Conservation (phyloP, 2,797 vertebrate genomes). For the Pangasius macronema region DNA sequence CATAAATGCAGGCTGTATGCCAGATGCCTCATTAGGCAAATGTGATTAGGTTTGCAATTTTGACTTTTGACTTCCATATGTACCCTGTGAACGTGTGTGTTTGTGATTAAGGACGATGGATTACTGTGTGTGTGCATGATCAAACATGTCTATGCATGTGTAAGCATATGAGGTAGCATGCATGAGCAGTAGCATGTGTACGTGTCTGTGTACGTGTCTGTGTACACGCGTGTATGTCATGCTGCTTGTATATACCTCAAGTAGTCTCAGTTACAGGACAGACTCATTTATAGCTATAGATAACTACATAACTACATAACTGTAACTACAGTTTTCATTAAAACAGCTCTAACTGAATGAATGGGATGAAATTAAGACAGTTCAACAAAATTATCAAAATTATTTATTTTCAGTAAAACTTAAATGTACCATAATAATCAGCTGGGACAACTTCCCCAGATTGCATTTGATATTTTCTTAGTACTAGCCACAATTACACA, state of each 20-base stretch:
- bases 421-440: not conserved
- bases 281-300: not conserved
- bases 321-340: not conserved
- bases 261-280: not conserved
- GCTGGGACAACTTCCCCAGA: not conserved
- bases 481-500: not conserved
- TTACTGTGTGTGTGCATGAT: slow-evolving; percentile 35
- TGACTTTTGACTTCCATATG: slow-evolving; percentile 49
- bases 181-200: slow-evolving; percentile 18
- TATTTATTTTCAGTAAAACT: not conserved
- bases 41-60: slow-evolving; percentile 69
- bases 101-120: slow-evolving; percentile 42
- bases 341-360: not conserved
- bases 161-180: not conserved
- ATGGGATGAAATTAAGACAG: not conserved
- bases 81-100: slow-evolving; percentile 23
- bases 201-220: not conserved
- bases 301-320: not conserved
- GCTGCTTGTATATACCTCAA: not conserved
- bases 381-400: not conserved
- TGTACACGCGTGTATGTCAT: not conserved
- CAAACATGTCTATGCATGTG: slow-evolving; percentile 30
- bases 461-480: not conserved
- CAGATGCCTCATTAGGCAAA: slow-evolving; percentile 77
- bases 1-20: slow-evolving; percentile 71